Conservation (phyloP, 2,797 vertebrate genomes). For the Momotus momota region DNA sequence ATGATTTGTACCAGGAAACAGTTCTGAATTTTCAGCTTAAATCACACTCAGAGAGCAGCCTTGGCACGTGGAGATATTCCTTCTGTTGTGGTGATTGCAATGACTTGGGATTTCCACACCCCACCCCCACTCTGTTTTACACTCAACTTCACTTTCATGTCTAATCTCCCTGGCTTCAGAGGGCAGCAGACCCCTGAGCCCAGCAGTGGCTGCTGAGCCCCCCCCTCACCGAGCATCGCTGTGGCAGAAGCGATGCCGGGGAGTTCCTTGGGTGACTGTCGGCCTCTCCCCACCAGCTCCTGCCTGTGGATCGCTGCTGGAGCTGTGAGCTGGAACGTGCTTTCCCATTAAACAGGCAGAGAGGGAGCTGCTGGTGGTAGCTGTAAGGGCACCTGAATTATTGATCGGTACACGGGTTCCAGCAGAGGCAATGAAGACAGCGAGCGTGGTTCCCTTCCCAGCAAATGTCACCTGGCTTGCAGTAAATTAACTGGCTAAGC, state of each 20-base stretch:
- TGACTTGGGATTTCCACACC: no score
- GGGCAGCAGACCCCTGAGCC: not conserved
- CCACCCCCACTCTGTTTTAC: not conserved
- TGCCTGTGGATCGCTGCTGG: fast-evolving
- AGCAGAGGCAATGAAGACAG: not conserved
- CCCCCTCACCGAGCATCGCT: not conserved
- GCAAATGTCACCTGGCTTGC: not conserved
- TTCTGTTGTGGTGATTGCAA: not conserved
- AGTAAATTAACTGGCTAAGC: not conserved
- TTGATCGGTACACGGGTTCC: not conserved
- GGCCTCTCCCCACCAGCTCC: not conserved
- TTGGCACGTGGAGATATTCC: not conserved
- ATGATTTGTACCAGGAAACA: not conserved
- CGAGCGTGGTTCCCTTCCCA: not conserved
- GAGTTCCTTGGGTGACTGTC: not conserved
- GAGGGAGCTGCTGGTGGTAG: not conserved
- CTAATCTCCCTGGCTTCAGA: fast-evolving
- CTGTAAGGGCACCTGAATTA: slow-evolving; percentile 24
- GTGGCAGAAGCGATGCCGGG: not conserved
- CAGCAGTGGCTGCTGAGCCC: not conserved
- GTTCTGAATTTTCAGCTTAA: not conserved
- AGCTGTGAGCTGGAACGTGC: fast-evolving
- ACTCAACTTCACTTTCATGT: not conserved
- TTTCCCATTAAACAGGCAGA: not conserved
- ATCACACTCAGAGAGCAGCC: not conserved